Conservation (phyloP, 2,888 invertebrate genomes). For the Pharmacophagus antenor region DNA sequence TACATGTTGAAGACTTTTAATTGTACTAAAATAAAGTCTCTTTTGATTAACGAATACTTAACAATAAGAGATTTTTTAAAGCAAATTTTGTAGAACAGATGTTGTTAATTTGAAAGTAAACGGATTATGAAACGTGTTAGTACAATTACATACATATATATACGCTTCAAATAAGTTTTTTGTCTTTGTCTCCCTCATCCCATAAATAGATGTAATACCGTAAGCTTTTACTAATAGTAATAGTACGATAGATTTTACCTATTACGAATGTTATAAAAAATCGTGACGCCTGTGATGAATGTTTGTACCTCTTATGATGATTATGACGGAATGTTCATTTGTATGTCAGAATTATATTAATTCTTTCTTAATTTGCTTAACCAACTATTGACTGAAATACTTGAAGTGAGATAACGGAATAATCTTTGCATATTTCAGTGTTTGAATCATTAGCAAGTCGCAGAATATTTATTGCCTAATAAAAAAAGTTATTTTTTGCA, state of each 20-base stretch:
- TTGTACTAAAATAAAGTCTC: too few relatives aligned
- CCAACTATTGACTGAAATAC: slow-evolving; percentile 6
- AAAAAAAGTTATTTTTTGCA: slow-evolving; percentile 18
- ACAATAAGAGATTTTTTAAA: too few relatives aligned
- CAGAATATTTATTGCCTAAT: slow-evolving; percentile 20
- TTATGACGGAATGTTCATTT: background rate
- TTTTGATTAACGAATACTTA: too few relatives aligned
- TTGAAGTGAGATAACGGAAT: slow-evolving; percentile 3
- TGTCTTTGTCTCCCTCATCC: too few relatives aligned
- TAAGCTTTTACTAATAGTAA: background rate
- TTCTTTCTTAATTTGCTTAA: background rate
- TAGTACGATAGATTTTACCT: background rate
- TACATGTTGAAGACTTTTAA: too few relatives aligned
- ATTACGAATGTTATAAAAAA: background rate
- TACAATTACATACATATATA: too few relatives aligned
- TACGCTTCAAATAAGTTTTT: too few relatives aligned
- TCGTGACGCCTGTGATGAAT: background rate
- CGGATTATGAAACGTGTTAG: too few relatives aligned
- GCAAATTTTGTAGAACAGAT: too few relatives aligned
- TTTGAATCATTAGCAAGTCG: slow-evolving; percentile 3
- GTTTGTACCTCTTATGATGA: too few relatives aligned
- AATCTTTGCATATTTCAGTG: slow-evolving; percentile 24
- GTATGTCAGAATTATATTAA: background rate
- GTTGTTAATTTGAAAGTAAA: too few relatives aligned
- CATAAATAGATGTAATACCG: background rate